A percentile compares a stretch with the other conserved stretches of the same genome.
phyloP scores from a whole-genome alignment of 1,140 invertebrate species.

The Pseudachorutes palmiensis region DNA sequence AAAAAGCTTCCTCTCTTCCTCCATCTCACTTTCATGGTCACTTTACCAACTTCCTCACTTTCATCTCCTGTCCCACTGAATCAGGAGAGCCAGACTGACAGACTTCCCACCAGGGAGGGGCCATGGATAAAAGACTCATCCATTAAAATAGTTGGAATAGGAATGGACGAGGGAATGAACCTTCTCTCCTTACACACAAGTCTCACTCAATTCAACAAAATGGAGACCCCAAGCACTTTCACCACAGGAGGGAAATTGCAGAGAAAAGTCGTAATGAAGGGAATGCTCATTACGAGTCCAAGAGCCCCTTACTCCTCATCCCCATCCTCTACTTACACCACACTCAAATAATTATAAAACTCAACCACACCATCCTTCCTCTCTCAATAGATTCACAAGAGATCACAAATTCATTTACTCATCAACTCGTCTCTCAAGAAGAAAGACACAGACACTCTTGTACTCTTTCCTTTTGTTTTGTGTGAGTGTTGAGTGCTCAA shows the following conservation, averaged over 20 bases:
- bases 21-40: conserved; percentile 6
- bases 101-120: background rate
- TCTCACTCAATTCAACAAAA: background rate
- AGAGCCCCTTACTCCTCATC: background rate
- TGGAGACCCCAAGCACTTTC: no score
- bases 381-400: no score
- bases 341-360: background rate
- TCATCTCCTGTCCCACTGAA: background rate
- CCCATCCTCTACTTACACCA: background rate
- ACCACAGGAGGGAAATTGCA: background rate
- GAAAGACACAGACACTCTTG: no score
- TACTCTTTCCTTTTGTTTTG: no score
- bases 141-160: background rate
- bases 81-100: background rate
- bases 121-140: conserved; percentile 1
- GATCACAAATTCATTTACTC: no score
- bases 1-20: background rate
- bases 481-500: no score
- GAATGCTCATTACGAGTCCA: conserved; percentile 23
- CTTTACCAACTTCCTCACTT: conserved; percentile 3
- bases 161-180: background rate
- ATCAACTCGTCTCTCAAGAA: no score
- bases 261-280: conserved; percentile 20
- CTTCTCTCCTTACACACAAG: background rate
- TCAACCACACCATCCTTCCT: no score